Evolutionary conservation across 2,113 vertebrate species (phyloP).

Genomic region (Labeo catla): DNA sequence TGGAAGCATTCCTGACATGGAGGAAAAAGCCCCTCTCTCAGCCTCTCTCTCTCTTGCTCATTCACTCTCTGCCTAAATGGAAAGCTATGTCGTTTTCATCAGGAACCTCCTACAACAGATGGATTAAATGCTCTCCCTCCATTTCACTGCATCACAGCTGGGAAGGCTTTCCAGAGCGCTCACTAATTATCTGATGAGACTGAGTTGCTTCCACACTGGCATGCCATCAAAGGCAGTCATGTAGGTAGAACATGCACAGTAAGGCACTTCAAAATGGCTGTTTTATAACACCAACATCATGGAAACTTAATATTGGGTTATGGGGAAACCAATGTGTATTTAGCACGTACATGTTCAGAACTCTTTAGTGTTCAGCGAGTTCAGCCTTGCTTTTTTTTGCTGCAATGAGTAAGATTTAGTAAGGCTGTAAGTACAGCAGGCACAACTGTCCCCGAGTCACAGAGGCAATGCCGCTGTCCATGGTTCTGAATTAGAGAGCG

Average conservation of each 20-base stretch:
- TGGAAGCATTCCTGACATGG: constrained; percentile 24
- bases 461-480: background rate
- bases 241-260: background rate
- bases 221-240: constrained; percentile 24
- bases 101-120: constrained; percentile 37
- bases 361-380: background rate
- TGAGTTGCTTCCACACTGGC: constrained; percentile 21
- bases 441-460: constrained; percentile 50
- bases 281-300: background rate
- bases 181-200: constrained; percentile 48
- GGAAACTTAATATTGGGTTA: background rate
- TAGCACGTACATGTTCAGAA: background rate
- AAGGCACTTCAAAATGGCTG: background rate
- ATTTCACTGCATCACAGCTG: background rate
- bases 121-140: constrained; percentile 20
- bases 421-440: background rate
- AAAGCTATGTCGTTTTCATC: constrained; percentile 24
- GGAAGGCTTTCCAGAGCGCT: constrained; percentile 15
- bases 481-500: background rate
- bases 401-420: background rate
- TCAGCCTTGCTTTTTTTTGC: background rate
- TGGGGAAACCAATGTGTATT: background rate
- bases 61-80: constrained; percentile 31
- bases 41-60: background rate
- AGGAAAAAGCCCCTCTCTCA: constrained; percentile 1